Percentiles rank a stretch among this genome's conserved stretches.
Evolutionary conservation across 2,113 vertebrate genomes (phyloP).

Genomic region (Microcebus ravelobensis): DNA sequence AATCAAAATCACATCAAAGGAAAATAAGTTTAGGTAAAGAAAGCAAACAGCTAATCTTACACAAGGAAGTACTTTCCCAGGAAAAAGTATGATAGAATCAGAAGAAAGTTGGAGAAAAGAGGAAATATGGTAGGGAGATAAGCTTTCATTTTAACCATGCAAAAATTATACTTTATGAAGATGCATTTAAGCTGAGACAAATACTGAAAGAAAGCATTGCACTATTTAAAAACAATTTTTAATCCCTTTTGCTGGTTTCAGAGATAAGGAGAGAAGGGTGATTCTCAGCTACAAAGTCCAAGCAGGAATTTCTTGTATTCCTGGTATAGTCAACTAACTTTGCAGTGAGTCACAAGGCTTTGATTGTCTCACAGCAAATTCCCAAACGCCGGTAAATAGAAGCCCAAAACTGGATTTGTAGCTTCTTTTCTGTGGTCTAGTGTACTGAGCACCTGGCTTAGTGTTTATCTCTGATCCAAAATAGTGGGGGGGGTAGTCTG

Average conservation of each 20-base stretch:
- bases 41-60: background rate
- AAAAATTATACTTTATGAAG: background rate
- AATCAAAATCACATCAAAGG: background rate
- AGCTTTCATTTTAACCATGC: background rate
- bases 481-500: too few relatives aligned
- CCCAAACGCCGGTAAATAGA: background rate
- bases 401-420: background rate
- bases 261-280: background rate
- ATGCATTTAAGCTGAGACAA: conserved; percentile 59
- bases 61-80: conserved; percentile 59
- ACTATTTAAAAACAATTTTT: background rate
- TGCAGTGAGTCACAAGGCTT: background rate
- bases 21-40: background rate
- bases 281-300: conserved; percentile 49
- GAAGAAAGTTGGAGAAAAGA: background rate
- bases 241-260: background rate
- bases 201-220: conserved; percentile 40
- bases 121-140: background rate
- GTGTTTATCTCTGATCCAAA: background rate
- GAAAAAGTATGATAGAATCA: conserved; percentile 36
- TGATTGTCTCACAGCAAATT: background rate
- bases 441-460: background rate
- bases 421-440: background rate
- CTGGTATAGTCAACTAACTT: conserved; percentile 6
- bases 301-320: conserved; percentile 16